These are phyloP conservation scores for Dolichotis patagonum DNA, from an alignment of 2,113 vertebrate genomes.

Conservation along the genomic window DNA sequence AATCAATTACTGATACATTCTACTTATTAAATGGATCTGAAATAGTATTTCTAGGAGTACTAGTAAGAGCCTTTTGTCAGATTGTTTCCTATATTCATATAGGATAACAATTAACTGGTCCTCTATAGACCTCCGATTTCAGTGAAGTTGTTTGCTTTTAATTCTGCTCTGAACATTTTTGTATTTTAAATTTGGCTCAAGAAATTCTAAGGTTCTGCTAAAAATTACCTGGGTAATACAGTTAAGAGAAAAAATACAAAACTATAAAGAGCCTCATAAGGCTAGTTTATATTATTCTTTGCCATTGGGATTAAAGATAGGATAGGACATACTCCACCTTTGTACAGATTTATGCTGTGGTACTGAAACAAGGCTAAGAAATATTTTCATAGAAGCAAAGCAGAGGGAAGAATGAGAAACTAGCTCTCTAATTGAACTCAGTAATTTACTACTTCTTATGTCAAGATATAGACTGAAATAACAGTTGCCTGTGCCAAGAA, in stretches of 20 bases:
- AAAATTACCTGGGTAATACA: background rate
- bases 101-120: background rate
- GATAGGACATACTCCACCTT: background rate
- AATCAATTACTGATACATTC: background rate
- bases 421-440: background rate
- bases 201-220: background rate
- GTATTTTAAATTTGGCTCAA: background rate
- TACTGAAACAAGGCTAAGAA: background rate
- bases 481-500: background rate
- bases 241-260: background rate
- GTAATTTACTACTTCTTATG: background rate
- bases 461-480: background rate
- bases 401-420: background rate
- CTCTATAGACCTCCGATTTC: background rate
- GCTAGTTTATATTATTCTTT: background rate
- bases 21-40: background rate
- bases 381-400: conserved; percentile 8
- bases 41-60: background rate
- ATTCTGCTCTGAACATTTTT: background rate
- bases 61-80: background rate
- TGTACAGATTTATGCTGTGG: background rate
- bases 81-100: background rate
- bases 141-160: background rate
- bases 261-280: background rate
- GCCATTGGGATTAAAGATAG: background rate